Conservation (phyloP, 2,888 invertebrate genomes). For the Zygogramma bicolorata region DNA sequence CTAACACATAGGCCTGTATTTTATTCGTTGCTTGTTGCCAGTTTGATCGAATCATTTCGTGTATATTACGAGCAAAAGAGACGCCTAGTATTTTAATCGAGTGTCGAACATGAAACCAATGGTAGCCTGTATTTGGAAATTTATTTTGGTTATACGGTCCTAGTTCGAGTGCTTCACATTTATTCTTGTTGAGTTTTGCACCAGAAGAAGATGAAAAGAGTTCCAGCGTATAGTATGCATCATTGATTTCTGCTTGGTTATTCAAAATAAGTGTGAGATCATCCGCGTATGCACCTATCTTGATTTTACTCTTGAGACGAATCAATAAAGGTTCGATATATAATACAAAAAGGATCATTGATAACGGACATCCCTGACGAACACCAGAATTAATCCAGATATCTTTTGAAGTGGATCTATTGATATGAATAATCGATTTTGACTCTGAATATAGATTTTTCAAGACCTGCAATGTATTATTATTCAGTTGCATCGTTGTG, state of each 20-base stretch:
- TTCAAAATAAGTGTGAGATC: background rate
- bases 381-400: background rate
- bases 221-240: background rate
- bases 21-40: background rate
- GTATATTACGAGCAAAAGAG: background rate
- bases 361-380: slow-evolving; percentile 1
- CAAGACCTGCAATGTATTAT: background rate
- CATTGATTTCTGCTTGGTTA: background rate
- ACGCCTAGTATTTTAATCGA: background rate
- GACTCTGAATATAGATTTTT: background rate
- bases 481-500: background rate
- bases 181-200: background rate
- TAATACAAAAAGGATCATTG: background rate
- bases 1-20: background rate
- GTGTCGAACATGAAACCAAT: background rate
- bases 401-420: background rate
- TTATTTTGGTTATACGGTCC: background rate
- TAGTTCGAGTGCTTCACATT: background rate
- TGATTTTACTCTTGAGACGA: too few species aligned
- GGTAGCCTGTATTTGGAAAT: background rate
- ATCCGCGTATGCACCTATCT: background rate
- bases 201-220: background rate
- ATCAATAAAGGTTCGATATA: background rate
- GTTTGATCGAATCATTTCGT: background rate
- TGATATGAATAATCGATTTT: background rate